Conservation (phyloP, 1,140 invertebrate species). For the Pachyrhynchus sulphureomaculatus region DNA sequence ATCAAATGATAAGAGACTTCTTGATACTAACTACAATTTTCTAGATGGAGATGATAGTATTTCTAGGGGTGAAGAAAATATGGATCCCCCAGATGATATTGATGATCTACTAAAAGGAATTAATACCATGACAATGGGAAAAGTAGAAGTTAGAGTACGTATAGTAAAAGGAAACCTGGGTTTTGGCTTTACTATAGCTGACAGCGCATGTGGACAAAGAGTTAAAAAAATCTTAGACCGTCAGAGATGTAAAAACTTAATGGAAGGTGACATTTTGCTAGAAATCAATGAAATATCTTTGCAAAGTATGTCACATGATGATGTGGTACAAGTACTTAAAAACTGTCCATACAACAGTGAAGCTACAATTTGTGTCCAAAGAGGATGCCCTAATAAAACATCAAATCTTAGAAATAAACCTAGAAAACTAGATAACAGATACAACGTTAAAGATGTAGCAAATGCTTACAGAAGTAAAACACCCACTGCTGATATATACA, state of each 20-base stretch:
- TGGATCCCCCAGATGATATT: constrained; percentile 48
- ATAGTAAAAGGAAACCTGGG: constrained; percentile 79
- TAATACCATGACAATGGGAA: constrained; percentile 46
- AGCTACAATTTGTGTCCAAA: constrained; percentile 84
- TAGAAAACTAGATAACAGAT: constrained; percentile 50
- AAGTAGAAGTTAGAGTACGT: constrained; percentile 65
- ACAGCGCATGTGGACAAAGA: constrained; percentile 90
- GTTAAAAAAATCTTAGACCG: constrained; percentile 96
- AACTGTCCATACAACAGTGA: constrained; percentile 88
- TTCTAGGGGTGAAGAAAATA: constrained; percentile 49
- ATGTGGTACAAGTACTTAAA: constrained; percentile 95
- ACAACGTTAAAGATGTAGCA: constrained; percentile 52
- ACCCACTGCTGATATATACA: constrained; percentile 84
- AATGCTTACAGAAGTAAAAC: constrained; percentile 78
- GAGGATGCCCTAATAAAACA: constrained; percentile 56
- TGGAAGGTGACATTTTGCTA: constrained; percentile 93
- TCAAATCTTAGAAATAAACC: constrained; percentile 56
- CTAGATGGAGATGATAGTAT: constrained; percentile 53
- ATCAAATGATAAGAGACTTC: constrained; percentile 51
- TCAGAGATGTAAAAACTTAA: constrained; percentile 86
- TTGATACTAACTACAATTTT: constrained; percentile 66
- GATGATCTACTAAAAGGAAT: constrained; percentile 49
- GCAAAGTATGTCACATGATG: constrained; percentile 82
- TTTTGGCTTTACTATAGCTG: constrained; percentile 99
- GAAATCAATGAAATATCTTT: constrained; percentile 91